A percentile compares a stretch with the other conserved stretches of the same genome.
Conservation (phyloP, 2,797 vertebrate genomes). For the Cephalopachus bancanus region DNA sequence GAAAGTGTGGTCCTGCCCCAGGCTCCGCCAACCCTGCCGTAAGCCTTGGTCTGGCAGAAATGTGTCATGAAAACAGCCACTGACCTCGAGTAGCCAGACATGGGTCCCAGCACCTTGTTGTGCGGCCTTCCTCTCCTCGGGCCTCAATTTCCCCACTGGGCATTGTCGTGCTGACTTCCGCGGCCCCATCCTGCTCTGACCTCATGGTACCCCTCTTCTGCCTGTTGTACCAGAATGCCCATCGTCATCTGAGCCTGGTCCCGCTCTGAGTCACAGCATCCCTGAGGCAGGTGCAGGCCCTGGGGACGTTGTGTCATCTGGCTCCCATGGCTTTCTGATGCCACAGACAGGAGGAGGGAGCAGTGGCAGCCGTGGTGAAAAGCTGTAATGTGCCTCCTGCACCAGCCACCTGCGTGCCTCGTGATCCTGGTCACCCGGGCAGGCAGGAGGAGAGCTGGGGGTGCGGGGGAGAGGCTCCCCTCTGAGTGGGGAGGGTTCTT, state of each 20-base stretch:
- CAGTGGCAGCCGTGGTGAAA: neutral
- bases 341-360: neutral
- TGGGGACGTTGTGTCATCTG: constrained; percentile 15
- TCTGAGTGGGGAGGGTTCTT: neutral
- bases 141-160: neutral
- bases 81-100: too few species aligned
- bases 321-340: constrained; percentile 19
- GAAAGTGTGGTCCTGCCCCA: neutral
- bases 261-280: constrained; percentile 8
- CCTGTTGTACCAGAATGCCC: neutral
- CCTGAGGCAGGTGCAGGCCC: constrained; percentile 20
- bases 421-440: neutral
- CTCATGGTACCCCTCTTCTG: neutral
- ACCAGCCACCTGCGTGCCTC: neutral
- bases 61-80: neutral
- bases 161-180: neutral
- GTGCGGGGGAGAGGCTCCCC: neutral
- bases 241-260: neutral
- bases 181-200: neutral
- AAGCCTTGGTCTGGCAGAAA: neutral
- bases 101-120: neutral
- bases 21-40: accelerated
- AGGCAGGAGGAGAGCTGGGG: neutral
- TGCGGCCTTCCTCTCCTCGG: neutral
- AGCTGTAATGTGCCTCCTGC: neutral